Base-by-base conservation (phyloP, 2,113 vertebrate genomes). In the Eublepharis macularius region DNA sequence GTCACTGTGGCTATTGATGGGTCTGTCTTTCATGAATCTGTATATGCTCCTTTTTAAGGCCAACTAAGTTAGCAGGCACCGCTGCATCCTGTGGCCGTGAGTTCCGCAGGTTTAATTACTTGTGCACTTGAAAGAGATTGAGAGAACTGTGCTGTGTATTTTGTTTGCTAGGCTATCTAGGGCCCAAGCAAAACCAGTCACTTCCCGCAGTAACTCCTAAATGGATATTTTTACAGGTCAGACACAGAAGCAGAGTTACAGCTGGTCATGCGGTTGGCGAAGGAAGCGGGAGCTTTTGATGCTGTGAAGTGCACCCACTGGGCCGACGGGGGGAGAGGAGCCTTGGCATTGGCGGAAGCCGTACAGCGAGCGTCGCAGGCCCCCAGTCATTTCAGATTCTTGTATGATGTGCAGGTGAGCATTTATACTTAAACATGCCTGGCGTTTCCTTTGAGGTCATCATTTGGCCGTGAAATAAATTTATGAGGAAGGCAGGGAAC, bases 241-340 rank as follows among this genome's bases (percentile, higher is more conserved):
- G 99, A 99, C 87, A 98, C 98, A 0, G 95, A 95, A 51, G 96
- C 97, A 2, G 99, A 99, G 66, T 93, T 99, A 90, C 96, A 98
- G 66, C 95, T 99, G 82, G 90, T 99, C 47, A 96, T 96, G 87
- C 92, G 88, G n/a, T 77, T 97, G 74, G 97, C 99, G 66, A 99
- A 96, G 94, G 96, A 96, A 49, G 97, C 97, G 0, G 98, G 98
- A 72, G 99, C 99, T 0, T 99, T 98, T 0, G 98, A 99, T n/a
- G 98, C 98, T 0, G 97, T 99, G 88, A 96, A 93, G 34, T 98
- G 97, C 91, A 97, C 96, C 82, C 98, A 99, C 95, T 99, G 99
- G 99, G 98, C 98, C 16, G 97, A 99, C 70, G 99, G 98, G 0
- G 99, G 99, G 4, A 96, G 94, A 57, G 99, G 99, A 4, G 98